phyloP scores from a whole-genome alignment of 64 coral and sea anemone species.

The Astreopora myriophthalma region DNA sequence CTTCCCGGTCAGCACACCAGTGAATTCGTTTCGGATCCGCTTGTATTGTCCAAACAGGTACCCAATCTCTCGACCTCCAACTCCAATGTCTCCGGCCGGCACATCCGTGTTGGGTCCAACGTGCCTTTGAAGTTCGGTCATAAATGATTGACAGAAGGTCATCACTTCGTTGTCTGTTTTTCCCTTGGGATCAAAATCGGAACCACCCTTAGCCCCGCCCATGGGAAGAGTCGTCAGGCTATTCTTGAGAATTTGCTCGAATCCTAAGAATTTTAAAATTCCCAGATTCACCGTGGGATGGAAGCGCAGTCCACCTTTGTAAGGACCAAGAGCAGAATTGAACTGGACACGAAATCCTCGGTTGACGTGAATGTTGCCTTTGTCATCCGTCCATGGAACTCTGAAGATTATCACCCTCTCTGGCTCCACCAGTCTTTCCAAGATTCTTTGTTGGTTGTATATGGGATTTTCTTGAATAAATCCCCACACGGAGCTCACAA shows the following conservation, averaged over 20 bases:
- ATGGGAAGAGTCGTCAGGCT: constrained; percentile 89
- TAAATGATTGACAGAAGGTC: constrained; percentile 95
- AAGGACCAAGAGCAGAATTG: constrained; percentile 68
- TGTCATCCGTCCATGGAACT: constrained; percentile 76
- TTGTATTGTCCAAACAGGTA: constrained; percentile 95
- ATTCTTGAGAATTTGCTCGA: constrained; percentile 88
- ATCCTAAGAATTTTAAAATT: constrained; percentile 77
- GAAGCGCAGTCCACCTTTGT: constrained; percentile 85
- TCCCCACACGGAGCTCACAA: constrained; percentile 40
- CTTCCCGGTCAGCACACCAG: constrained; percentile 91
- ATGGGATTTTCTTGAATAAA: constrained; percentile 46
- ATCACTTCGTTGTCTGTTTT: constrained; percentile 94
- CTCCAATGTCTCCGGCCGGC: constrained; percentile 90
- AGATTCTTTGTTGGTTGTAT: constrained; percentile 2
- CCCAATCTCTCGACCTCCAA: constrained; percentile 89
- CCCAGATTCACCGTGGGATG: constrained; percentile 73
- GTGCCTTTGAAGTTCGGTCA: constrained; percentile 89
- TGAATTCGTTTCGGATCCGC: constrained; percentile 90
- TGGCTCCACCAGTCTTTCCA: constrained; percentile 69
- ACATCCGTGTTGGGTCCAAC: constrained; percentile 89
- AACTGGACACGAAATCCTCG: constrained; percentile 68
- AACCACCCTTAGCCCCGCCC: constrained; percentile 91
- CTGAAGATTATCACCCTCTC: constrained; percentile 77
- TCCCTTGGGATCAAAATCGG: constrained; percentile 92
- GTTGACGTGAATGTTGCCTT: constrained; percentile 55